These are phyloP conservation scores for Gymnoscopelus braueri DNA, from an alignment of 2,797 vertebrate species.

Conservation along the genomic window DNA sequence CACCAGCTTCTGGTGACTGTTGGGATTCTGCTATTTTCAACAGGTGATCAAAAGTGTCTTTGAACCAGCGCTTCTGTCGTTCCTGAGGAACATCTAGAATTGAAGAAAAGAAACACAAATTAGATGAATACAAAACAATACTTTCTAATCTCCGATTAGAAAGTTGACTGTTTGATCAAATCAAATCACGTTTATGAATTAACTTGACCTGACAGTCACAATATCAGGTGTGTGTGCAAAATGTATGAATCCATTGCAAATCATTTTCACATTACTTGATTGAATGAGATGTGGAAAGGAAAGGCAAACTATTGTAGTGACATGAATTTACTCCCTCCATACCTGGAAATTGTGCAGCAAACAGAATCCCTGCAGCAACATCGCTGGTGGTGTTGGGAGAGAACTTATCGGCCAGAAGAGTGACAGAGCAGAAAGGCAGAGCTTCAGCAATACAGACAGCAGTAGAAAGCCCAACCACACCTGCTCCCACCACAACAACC, in stretches of 20 bases:
- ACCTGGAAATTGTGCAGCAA: conserved; percentile 75
- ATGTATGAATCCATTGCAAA: too few species aligned
- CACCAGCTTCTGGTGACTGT: conserved; percentile 84
- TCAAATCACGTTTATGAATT: too few species aligned
- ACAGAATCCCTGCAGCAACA: conserved; percentile 89
- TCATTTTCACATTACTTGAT: too few species aligned
- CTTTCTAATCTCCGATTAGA: too few species aligned
- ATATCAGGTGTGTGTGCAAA: too few species aligned
- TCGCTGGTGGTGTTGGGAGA: conserved; percentile 91
- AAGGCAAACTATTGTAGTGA: background rate
- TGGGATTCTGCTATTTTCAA: conserved; percentile 81
- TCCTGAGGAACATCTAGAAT: conserved; percentile 80
- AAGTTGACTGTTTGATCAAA: too few species aligned
- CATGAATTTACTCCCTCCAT: background rate
- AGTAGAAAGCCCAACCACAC: conserved; percentile 89
- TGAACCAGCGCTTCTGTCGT: conserved; percentile 88
- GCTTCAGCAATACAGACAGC: conserved; percentile 83
- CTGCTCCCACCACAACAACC: conserved; percentile 89
- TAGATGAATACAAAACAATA: background rate
- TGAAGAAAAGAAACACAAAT: background rate
- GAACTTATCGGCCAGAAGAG: conserved; percentile 86
- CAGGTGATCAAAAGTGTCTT: conserved; percentile 87
- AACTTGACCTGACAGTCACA: too few species aligned
- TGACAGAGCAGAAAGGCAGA: conserved; percentile 82
- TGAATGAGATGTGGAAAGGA: too few species aligned